Evolutionary conservation across 2,113 vertebrate species (phyloP), one percentile per base, ranked within the genome.

Genomic region (Conger conger): DNA sequence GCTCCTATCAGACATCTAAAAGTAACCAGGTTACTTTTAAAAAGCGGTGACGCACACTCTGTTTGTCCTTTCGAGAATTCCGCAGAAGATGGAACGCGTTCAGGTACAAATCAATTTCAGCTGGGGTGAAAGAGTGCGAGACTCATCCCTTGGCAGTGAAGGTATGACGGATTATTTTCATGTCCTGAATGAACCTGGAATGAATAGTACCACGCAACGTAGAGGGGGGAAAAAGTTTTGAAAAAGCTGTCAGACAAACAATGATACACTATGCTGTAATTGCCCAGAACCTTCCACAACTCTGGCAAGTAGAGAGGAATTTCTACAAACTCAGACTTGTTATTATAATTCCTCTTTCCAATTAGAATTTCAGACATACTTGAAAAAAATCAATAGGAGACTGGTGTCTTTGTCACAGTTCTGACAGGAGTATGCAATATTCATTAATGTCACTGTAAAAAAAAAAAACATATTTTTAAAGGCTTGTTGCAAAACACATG

Each of bases 241-340:
- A 89, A 90, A 88, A 90, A 88, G 38, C 82, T 86, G 89, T 92
- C 88, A 90, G 82, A 89, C 86, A 93, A 94, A 92, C 93, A 94
- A 90, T 91, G 91, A 92, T 91, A 88, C 86, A 91, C 79, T 92
- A 89, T 92, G 87, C 87, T 90, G 87, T 93, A 92, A 93, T 93
- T 92, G 90, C 76, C 83, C 83, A 86, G 86, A 88, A 87, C 81
- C 86, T 73, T 86, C 88, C 85, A 88, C 68, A 86, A 89, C 87
- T 86, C 90, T 91, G 91, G 91, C 93, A 93, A 85, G 90, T 83
- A 36, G 82, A 77, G 63, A 92, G 92, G 93, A 93, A 93, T 94
- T 93, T 92, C 90, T 91, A 93, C 93, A 93, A 92, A 94, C 88
- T 92, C 93, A 94, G 93, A 94, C 94, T 91, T 95, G 94, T 93